A percentile compares a stretch with the other conserved stretches of the same genome.
Conservation (phyloP, 1,140 invertebrate species). For the Paraescarpia echinospica region DNA sequence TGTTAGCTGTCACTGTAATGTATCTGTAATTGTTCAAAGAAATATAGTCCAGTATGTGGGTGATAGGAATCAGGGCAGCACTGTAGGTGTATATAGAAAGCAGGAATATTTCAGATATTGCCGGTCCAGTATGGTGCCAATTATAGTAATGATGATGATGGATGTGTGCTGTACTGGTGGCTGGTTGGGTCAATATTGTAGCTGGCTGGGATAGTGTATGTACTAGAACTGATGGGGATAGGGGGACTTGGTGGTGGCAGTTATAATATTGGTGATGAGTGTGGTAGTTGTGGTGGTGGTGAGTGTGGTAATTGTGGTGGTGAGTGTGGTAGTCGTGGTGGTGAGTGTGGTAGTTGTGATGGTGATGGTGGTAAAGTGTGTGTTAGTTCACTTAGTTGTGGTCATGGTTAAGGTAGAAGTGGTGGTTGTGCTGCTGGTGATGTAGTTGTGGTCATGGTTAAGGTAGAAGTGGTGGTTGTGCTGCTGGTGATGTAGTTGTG, state of each 20-base stretch:
- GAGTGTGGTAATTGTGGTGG: no score
- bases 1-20: background rate
- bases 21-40: background rate
- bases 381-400: no score
- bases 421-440: no score
- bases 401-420: no score
- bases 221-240: background rate
- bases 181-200: background rate
- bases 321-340: no score
- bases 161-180: background rate
- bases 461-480: background rate
- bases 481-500: background rate
- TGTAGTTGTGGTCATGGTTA: background rate
- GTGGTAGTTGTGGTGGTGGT: background rate
- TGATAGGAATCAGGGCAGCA: background rate
- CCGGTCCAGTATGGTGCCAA: background rate
- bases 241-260: background rate
- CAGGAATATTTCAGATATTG: background rate
- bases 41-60: background rate
- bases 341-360: no score
- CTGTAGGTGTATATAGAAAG: background rate
- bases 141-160: background rate
- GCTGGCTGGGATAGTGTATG: no score
- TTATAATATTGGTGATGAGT: background rate
- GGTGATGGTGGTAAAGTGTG: no score